These are phyloP conservation scores for Meghimatium bilineatum DNA, from an alignment of 2,888 invertebrate species.

Conservation along the genomic window DNA sequence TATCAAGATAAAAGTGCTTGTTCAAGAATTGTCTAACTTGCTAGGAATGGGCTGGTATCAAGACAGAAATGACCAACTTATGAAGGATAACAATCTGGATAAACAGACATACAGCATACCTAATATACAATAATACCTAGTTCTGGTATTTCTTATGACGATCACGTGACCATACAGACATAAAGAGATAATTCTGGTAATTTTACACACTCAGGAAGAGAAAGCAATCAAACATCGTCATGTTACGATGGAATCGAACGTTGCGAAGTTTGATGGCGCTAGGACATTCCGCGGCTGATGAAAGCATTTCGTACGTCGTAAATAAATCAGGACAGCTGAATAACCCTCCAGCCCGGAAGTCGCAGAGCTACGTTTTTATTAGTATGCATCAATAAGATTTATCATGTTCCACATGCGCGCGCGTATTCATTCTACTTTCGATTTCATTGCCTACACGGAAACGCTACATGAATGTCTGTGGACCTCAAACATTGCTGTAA, in stretches of 20 bases:
- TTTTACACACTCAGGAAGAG: neutral
- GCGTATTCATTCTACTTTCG: neutral
- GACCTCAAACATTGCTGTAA: neutral
- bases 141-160: too few species aligned
- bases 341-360: neutral
- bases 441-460: neutral
- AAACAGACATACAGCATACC: too few species aligned
- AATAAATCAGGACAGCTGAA: neutral
- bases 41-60: too few species aligned
- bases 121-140: too few species aligned
- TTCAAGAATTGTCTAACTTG: too few species aligned
- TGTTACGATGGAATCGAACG: constrained; percentile 5
- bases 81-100: too few species aligned
- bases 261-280: neutral
- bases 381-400: neutral
- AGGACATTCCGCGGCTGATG: neutral
- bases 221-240: neutral
- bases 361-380: neutral
- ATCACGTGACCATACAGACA: neutral
- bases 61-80: too few species aligned
- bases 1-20: too few species aligned
- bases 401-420: constrained; percentile 1
- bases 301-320: constrained; percentile 1
- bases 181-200: neutral
- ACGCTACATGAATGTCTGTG: neutral